Evolutionary conservation across 2,888 invertebrate species (phyloP), one percentile per base, ranked within the genome.

Genomic region (Busseola fusca): DNA sequence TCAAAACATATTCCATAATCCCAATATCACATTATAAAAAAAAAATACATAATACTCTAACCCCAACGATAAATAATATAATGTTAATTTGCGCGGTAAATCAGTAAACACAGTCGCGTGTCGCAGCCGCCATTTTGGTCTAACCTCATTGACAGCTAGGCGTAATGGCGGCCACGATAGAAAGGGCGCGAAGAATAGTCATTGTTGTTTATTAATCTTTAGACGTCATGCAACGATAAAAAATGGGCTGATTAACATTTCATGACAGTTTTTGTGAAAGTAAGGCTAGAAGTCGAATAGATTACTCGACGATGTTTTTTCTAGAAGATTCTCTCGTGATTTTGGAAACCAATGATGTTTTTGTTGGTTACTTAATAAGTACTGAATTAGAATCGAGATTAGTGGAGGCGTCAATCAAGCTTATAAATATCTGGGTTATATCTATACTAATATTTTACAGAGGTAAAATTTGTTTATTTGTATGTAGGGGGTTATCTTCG

Each of bases 51-150:
- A 77, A 74, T 67, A 72, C 40, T 25, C 30, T 48, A 68, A 76
- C 82, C 82, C 69, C 69, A 76, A 75, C 70, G 45, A 81, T 64
- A 60, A 81, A 83, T 81, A 82, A 76, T 74, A 78, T 85, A 88
- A 87, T 82, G 86, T 84, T 85, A 86, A 87, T 86, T 87, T 83
- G 83, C 83, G 82, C 80, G 72, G 86, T 79, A 89, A 91, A 90
- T 92, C 89, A 85, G 89, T 89, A 87, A 90, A 88, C 85, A 85
- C 52, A 75, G 85, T 91, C 88, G 91, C 92, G 90, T 92, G 92
- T 87, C 87, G 45, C 74, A 78, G 86, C 86, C 84, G 93, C 93
- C 93, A 93, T 93, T 91, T 93, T 93, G 89, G 84, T 89, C 88
- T 90, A 91, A 86, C 87, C 88, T 82, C 84, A 87, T 85, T 89